These are phyloP conservation scores for Acrossocheilus wenchowensis DNA, from an alignment of 2,797 vertebrate species.

Conservation along the genomic window DNA sequence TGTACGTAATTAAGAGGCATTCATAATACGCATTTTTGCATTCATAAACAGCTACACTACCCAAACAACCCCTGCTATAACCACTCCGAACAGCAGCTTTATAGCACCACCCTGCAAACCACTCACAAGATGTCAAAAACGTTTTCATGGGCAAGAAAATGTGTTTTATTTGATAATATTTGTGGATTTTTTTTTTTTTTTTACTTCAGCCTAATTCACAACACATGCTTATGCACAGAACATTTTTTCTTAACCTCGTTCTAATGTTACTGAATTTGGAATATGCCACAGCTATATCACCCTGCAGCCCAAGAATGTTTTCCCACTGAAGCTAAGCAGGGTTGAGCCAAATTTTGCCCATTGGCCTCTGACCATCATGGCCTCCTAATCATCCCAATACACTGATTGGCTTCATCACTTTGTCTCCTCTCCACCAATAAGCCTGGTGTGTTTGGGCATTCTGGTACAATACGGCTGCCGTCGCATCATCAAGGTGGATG, in stretches of 20 bases:
- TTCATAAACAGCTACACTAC: background rate
- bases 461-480: too few species aligned
- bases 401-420: too few species aligned
- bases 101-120: background rate
- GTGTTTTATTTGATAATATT: too few species aligned
- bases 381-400: too few species aligned
- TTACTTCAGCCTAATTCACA: too few species aligned
- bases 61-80: background rate
- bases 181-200: too few species aligned
- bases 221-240: too few species aligned
- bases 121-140: background rate
- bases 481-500: too few species aligned
- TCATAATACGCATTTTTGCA: background rate
- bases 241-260: background rate
- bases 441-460: too few species aligned
- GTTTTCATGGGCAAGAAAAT: background rate
- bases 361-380: too few species aligned
- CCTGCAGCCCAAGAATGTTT: background rate
- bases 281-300: background rate
- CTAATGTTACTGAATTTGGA: background rate
- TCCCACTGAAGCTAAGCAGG: too few species aligned
- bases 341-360: background rate
- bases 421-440: too few species aligned
- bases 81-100: background rate
- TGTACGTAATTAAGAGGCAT: background rate